These are phyloP conservation scores for Meloe dianella DNA, from an alignment of 2,888 invertebrate species.

Conservation along the genomic window DNA sequence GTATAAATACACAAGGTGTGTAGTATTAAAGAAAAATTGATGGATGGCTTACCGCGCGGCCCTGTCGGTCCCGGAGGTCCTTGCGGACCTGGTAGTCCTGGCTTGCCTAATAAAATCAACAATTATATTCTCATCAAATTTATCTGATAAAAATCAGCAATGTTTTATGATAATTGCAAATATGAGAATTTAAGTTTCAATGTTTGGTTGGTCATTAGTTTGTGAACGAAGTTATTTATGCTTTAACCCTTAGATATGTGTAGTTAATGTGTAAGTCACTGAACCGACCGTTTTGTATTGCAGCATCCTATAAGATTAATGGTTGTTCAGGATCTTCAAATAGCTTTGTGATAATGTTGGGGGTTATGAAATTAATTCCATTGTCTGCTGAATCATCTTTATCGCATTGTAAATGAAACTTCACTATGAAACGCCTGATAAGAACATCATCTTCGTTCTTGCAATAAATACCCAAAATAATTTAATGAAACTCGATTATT, in stretches of 20 bases:
- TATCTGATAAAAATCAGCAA: not conserved
- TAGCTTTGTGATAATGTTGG: constrained; percentile 9
- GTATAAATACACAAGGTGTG: too few relatives aligned
- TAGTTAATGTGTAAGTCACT: constrained; percentile 17
- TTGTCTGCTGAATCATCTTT: not conserved
- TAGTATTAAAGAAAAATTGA: constrained; percentile 5
- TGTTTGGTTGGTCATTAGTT: constrained; percentile 9
- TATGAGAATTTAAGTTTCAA: not conserved
- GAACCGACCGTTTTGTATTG: constrained; percentile 2
- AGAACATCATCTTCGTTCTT: not conserved
- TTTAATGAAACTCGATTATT: not conserved
- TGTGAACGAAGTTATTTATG: not conserved
- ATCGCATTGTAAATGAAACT: not conserved
- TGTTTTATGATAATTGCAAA: not conserved
- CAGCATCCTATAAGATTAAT: not conserved
- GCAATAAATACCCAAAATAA: not conserved
- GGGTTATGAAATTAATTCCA: constrained; percentile 14
- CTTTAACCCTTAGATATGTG: constrained; percentile 15
- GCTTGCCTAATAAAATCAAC: constrained; percentile 65
- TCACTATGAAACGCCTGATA: not conserved
- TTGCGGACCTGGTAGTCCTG: constrained; percentile 71
- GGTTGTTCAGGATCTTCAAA: constrained; percentile 12
- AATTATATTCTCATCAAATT: constrained; percentile 11
- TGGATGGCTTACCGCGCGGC: constrained; percentile 64
- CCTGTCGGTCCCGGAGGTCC: constrained; percentile 79